Evolutionary conservation across 2,888 invertebrate genomes (phyloP).

Genomic region (Unio delphinus): DNA sequence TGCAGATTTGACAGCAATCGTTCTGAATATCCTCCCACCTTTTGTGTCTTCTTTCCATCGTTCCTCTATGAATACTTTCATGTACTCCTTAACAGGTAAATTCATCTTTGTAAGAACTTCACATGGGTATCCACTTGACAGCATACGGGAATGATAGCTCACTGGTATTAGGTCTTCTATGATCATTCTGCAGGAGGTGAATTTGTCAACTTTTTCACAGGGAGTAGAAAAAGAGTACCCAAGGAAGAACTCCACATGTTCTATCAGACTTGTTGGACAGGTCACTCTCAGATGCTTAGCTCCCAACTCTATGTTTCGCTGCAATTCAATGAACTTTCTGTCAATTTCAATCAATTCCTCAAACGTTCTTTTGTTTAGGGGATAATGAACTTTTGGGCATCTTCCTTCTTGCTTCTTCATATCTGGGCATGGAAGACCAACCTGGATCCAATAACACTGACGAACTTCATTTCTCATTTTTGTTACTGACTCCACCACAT

Average conservation of each 20-base stretch:
- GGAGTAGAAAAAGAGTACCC: not conserved
- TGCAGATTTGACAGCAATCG: conserved; percentile 11
- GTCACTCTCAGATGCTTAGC: conserved; percentile 3
- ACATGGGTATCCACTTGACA: conserved; percentile 13
- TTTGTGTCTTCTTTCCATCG: conserved; percentile 10
- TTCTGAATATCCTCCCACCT: conserved; percentile 6
- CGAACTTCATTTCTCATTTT: conserved; percentile 4
- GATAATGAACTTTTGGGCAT: conserved; percentile 11
- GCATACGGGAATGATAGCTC: conserved; percentile 12
- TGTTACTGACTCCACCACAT: conserved; percentile 6
- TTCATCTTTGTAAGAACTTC: conserved; percentile 7
- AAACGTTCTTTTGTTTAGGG: conserved; percentile 6
- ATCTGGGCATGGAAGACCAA: conserved; percentile 12
- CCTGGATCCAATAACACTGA: conserved; percentile 8
- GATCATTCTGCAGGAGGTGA: not conserved
- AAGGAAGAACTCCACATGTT: conserved; percentile 3
- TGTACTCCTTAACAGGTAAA: conserved; percentile 5
- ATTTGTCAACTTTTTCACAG: not conserved
- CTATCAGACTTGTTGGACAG: conserved; percentile 5
- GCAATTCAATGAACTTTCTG: conserved; percentile 24
- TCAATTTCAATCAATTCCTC: conserved; percentile 19
- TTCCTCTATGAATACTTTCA: conserved; percentile 11
- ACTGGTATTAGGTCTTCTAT: conserved; percentile 24
- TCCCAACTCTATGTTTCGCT: conserved; percentile 24
- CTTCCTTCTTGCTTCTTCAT: conserved; percentile 6